Base-by-base conservation (phyloP, 2,888 invertebrate species). In the Ectemnius lituratus region DNA sequence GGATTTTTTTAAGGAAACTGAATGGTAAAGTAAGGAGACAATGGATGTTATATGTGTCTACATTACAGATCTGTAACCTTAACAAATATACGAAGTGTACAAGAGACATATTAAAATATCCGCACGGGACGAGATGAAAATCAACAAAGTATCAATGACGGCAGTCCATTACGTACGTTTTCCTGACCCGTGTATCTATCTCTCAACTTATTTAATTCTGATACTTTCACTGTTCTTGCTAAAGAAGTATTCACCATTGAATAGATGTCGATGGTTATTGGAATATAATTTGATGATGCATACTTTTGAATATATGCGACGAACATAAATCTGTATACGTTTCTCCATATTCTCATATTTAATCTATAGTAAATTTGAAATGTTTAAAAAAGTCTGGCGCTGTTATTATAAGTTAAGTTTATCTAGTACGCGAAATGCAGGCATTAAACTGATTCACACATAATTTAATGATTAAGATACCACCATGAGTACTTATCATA, bases 51-150 rank as follows among this genome's bases (percentile, higher is more conserved):
- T 37, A 37, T 37, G 37, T 37, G 37, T 73, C 67, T 82, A 27
- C 74, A 69, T 88, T 86, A 66, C 86, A 88, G 88, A 88, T 84
- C 85, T 88, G 82, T 88, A 88, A 86, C 70, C 72, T 68, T 84
- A 79, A 81, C 71, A 75, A 84, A 80, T 81, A 84, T 73, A 70
- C 64, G 71, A 84, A 76, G 62, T 66, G 69, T 82, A 75, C 73
- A 78, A 76, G 61, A 74, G 84, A 67, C 76, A 76, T 67, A 80
- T 78, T 74, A 68, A 77, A 78, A 75, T 75, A 81, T 82, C 78
- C 67, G 72, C 74, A 76, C 70, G 66, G 65, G 73, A 73, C 70
- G 67, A 76, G 78, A 80, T 16, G 16, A 52, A 52, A 52, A 52
- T 16, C 14, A 52, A 52, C 14, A 52, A 52, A 52, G 80, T 80